Evolutionary conservation across 2,113 vertebrate species (phyloP).

Genomic region (Syngnathus typhle): DNA sequence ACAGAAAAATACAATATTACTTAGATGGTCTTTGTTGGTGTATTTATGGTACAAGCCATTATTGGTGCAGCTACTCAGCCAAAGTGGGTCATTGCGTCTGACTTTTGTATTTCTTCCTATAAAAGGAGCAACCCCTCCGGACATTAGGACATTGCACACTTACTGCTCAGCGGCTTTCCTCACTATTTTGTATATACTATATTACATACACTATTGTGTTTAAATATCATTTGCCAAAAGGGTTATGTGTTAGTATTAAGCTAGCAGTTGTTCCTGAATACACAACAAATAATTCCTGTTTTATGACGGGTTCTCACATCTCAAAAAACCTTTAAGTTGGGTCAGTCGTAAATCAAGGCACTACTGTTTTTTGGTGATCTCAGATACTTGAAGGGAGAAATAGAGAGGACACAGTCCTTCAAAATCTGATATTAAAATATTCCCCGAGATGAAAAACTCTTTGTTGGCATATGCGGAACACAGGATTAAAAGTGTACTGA

Average conservation of each 20-base stretch:
- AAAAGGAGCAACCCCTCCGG: conserved; percentile 41
- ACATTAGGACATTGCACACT: conserved; percentile 46
- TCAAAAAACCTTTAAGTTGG: neutral
- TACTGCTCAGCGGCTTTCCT: conserved; percentile 32
- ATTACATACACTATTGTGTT: neutral
- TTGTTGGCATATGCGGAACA: conserved; percentile 53
- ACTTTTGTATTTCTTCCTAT: conserved; percentile 18
- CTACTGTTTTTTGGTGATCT: neutral
- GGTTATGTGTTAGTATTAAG: too few species aligned
- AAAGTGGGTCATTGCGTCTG: conserved; percentile 70
- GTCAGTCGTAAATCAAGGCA: neutral
- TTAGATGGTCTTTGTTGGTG: conserved; percentile 49
- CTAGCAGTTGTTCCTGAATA: too few species aligned
- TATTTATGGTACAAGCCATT: conserved; percentile 59
- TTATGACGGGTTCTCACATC: neutral
- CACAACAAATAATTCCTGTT: too few species aligned
- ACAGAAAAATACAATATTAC: conserved; percentile 36
- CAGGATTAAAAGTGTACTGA: conserved; percentile 52
- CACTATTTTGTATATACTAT: neutral
- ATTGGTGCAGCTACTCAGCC: conserved; percentile 47
- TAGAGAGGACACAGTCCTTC: conserved; percentile 34
- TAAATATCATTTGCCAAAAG: too few species aligned
- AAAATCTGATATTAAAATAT: conserved; percentile 52
- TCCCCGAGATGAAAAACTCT: conserved; percentile 45
- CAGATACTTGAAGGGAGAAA: conserved; percentile 25